Evolutionary conservation across 1,140 invertebrate genomes (phyloP).

Genomic region (Coptotermes formosanus): DNA sequence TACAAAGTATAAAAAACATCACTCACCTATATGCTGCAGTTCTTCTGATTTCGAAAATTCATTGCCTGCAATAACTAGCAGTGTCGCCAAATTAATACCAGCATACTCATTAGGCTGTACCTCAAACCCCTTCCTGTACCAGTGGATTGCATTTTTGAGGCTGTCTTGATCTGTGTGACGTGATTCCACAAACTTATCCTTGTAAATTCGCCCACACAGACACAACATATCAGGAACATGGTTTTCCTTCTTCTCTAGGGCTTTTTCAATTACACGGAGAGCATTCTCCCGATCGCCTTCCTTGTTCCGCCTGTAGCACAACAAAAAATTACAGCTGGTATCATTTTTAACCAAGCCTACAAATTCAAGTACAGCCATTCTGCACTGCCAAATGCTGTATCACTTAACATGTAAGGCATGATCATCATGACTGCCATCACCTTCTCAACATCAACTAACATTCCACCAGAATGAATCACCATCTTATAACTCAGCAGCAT

Average conservation of each 20-base stretch:
- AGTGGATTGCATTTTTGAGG: constrained; percentile 90
- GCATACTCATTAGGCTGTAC: constrained; percentile 99
- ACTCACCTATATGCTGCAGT: constrained; percentile 77
- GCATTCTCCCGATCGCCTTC: constrained; percentile 94
- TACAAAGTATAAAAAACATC: constrained; percentile 30
- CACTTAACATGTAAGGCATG: not conserved
- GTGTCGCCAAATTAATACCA: constrained; percentile 96
- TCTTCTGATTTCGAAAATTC: constrained; percentile 90
- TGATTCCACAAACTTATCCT: constrained; percentile 97
- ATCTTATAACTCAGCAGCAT: too few relatives aligned
- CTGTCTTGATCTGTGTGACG: constrained; percentile 86
- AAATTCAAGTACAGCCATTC: too few relatives aligned
- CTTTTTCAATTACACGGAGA: constrained; percentile 85
- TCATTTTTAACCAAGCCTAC: too few relatives aligned
- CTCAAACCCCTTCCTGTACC: constrained; percentile 98
- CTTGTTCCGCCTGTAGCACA: constrained; percentile 72
- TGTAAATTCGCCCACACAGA: constrained; percentile 96
- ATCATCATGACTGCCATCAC: not conserved
- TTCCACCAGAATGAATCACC: too few relatives aligned
- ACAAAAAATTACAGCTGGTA: too few relatives aligned
- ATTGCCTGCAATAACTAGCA: constrained; percentile 96
- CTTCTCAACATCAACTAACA: not conserved
- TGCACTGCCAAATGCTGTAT: too few relatives aligned
- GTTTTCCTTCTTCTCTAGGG: constrained; percentile 88
- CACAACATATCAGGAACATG: constrained; percentile 97